Evolutionary conservation across 2,113 vertebrate species (phyloP).

Genomic region (Boleophthalmus pectinirostris): DNA sequence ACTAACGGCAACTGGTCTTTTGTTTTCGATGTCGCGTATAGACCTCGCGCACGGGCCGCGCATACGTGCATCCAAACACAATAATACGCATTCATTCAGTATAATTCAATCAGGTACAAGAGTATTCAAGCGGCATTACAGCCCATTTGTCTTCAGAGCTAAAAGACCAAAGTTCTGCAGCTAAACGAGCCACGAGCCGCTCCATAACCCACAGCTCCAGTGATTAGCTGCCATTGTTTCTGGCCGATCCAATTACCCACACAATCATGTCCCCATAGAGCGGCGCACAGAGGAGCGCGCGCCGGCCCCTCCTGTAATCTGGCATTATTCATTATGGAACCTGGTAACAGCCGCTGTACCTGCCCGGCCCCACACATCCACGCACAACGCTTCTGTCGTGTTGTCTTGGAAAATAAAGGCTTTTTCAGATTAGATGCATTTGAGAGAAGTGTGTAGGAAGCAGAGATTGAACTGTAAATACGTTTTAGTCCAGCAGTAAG

Average conservation of each 20-base stretch:
- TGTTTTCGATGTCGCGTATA: background rate
- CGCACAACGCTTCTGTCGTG: background rate
- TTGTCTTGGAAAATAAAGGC: background rate
- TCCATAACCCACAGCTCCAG: background rate
- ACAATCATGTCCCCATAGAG: background rate
- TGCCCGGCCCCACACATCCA: background rate
- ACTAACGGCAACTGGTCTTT: background rate
- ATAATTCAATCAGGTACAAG: background rate
- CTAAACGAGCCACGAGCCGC: background rate
- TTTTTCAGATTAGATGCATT: background rate
- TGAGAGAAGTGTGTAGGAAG: background rate
- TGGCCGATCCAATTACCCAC: slow-evolving; percentile 5
- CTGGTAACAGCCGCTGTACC: background rate
- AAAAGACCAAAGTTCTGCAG: background rate
- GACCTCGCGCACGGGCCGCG: background rate
- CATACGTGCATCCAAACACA: background rate
- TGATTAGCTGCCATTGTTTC: slow-evolving; percentile 4
- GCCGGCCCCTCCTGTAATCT: background rate
- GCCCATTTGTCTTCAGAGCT: background rate
- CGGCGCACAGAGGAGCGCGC: background rate
- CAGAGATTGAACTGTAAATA: background rate
- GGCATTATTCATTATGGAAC: background rate
- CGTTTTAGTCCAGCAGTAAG: background rate
- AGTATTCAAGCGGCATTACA: background rate
- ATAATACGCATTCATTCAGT: background rate